phyloP scores from a whole-genome alignment of 2,113 vertebrate genomes.

The Astur gentilis region DNA sequence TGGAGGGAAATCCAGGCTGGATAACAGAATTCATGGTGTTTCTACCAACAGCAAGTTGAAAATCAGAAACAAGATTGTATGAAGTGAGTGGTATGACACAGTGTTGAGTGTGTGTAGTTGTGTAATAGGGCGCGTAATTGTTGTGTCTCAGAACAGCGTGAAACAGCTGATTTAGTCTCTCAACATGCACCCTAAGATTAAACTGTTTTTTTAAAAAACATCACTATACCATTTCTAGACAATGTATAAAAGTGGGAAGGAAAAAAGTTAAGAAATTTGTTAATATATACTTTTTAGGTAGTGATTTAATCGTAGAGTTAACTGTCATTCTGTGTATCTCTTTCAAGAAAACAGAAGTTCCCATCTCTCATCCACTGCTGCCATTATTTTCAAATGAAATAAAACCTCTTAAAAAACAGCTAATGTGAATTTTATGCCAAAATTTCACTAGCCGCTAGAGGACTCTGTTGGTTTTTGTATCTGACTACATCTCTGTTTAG shows the following conservation, averaged over 20 bases:
- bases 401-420: not conserved
- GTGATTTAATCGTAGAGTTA: not conserved
- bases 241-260: not conserved
- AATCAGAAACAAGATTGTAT: not conserved
- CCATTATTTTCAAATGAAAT: not conserved
- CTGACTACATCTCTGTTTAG: not conserved
- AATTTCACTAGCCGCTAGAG: constrained; percentile 51
- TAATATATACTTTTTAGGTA: not conserved
- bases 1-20: not conserved
- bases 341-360: not conserved
- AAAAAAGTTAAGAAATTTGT: not conserved
- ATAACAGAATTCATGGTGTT: not conserved
- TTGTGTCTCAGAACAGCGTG: not conserved
- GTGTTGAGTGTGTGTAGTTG: not conserved
- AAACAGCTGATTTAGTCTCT: not conserved
- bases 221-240: not conserved
- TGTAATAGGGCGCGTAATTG: not conserved
- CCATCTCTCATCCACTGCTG: not conserved
- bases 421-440: not conserved
- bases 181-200: not conserved
- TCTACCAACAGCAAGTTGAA: not conserved
- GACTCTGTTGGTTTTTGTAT: constrained; percentile 46
- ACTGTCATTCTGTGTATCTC: not conserved
- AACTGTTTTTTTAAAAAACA: not conserved
- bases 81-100: not conserved